Evolutionary conservation across 2,888 invertebrate genomes (phyloP).

Genomic region (Rhamphomyia laevipes): DNA sequence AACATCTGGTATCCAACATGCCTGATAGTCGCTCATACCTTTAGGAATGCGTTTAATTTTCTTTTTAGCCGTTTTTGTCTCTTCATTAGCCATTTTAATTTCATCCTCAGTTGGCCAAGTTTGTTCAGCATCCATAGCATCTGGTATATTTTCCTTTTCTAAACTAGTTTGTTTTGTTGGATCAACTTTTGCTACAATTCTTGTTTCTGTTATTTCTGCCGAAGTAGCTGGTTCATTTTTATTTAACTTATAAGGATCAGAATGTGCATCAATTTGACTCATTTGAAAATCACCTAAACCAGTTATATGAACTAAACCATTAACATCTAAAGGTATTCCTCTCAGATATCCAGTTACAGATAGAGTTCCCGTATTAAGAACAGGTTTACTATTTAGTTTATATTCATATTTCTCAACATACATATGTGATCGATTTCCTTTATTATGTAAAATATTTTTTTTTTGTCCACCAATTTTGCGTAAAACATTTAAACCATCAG

Average conservation of each 20-base stretch:
- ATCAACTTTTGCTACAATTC: constrained; percentile 46
- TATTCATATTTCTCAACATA: constrained; percentile 70
- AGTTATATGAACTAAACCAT: constrained; percentile 79
- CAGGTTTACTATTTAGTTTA: constrained; percentile 37
- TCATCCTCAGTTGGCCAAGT: constrained; percentile 95
- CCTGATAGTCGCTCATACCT: constrained; percentile 96
- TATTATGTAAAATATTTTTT: constrained; percentile 56
- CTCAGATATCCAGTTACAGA: constrained; percentile 80
- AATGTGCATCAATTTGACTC: constrained; percentile 57
- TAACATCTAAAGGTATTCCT: constrained; percentile 72
- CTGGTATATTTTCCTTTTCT: constrained; percentile 66
- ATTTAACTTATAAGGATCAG: constrained; percentile 57
- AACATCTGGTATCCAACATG: constrained; percentile 79
- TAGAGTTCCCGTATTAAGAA: constrained; percentile 46
- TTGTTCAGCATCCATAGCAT: constrained; percentile 91
- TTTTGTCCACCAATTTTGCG: constrained; percentile 71
- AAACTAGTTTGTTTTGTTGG: constrained; percentile 60
- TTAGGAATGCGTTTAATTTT: constrained; percentile 75
- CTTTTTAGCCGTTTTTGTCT: constrained; percentile 48
- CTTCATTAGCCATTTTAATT: constrained; percentile 52
- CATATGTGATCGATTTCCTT: constrained; percentile 73
- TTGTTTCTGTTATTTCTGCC: constrained; percentile 24
- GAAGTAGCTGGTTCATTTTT: constrained; percentile 28
- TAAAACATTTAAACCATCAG: constrained; percentile 64
- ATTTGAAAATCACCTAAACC: constrained; percentile 93